phyloP scores from a whole-genome alignment of 2,797 vertebrate genomes.

The Holocentrus rufus region DNA sequence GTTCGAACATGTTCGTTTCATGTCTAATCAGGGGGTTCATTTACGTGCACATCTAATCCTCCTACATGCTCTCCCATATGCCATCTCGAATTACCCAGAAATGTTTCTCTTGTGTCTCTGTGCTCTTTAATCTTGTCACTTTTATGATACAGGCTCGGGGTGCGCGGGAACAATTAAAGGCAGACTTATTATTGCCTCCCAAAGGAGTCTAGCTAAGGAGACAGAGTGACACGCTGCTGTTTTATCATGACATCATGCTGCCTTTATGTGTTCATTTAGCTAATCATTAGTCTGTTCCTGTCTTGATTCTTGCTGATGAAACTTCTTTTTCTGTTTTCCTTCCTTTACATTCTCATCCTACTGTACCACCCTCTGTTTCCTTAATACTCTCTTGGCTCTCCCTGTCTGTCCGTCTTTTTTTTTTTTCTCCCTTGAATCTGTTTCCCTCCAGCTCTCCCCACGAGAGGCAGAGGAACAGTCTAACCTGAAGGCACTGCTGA shows the following conservation, averaged over 20 bases:
- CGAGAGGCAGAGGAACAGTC: conserved; percentile 82
- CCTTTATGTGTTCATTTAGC: conserved; percentile 5
- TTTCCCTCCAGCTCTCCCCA: conserved; percentile 79
- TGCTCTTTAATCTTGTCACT: conserved; percentile 32
- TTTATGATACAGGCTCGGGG: conserved; percentile 36
- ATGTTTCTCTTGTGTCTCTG: conserved; percentile 55
- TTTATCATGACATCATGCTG: not conserved
- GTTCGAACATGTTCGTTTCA: not conserved
- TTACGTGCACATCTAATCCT: conserved; percentile 46
- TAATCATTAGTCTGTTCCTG: not conserved
- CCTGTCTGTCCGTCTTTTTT: conserved; percentile 2
- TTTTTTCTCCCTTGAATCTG: not conserved
- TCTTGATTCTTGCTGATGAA: conserved; percentile 8
- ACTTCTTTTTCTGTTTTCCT: not conserved
- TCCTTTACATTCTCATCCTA: not conserved
- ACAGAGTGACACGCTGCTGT: conserved; percentile 4
- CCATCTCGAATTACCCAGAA: conserved; percentile 45
- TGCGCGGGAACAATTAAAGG: conserved; percentile 12
- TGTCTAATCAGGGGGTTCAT: conserved; percentile 39
- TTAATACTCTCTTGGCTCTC: not conserved
- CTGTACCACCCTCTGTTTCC: not conserved
- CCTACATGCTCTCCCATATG: conserved; percentile 51
- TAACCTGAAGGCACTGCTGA: conserved; percentile 89
- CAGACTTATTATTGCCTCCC: conserved; percentile 20
- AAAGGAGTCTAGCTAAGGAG: conserved; percentile 24